phyloP scores from a whole-genome alignment of 2,797 vertebrate genomes.

The Leptodactylus fallax region DNA sequence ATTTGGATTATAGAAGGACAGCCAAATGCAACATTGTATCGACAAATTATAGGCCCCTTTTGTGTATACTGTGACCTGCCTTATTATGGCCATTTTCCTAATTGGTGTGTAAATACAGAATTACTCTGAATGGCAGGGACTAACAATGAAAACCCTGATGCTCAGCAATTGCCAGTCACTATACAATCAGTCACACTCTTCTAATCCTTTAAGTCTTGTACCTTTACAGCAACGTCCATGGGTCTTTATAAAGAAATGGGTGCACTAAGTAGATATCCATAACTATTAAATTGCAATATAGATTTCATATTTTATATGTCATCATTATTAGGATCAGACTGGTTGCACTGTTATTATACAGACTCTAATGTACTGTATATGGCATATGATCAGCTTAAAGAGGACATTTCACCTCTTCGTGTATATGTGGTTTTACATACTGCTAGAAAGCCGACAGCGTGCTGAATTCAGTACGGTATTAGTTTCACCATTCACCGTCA shows the following conservation, averaged over 20 bases:
- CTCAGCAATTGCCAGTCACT: background rate
- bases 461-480: too few species aligned
- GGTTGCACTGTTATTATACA: background rate
- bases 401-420: too few species aligned
- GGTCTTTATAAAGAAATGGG: background rate
- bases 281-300: background rate
- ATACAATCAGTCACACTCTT: background rate
- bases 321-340: background rate
- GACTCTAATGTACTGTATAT: background rate
- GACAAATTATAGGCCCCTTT: background rate
- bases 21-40: conserved; percentile 27
- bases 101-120: conserved; percentile 33
- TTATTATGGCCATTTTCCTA: conserved; percentile 28
- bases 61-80: background rate
- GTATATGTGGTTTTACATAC: too few species aligned
- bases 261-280: background rate
- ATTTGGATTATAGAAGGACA: conserved; percentile 1
- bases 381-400: too few species aligned
- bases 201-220: background rate
- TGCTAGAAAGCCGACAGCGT: too few species aligned
- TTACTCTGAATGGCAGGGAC: background rate
- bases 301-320: background rate
- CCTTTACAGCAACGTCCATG: background rate
- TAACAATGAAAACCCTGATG: background rate
- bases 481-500: too few species aligned